Conservation (phyloP, 2,797 vertebrate species). For the Sebastes nivosus region DNA sequence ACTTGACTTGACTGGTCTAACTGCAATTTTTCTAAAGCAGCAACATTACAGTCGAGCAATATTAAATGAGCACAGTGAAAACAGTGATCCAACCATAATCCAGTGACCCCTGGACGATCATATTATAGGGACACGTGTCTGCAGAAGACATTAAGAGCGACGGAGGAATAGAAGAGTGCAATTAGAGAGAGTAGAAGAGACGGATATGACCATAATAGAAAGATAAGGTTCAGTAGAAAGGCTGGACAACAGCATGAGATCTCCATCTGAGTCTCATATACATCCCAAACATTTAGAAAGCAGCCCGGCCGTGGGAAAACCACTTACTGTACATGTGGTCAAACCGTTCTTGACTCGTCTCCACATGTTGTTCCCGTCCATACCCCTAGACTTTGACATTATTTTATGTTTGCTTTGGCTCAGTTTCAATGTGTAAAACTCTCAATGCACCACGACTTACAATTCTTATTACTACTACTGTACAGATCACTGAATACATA, state of each 20-base stretch:
- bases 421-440: background rate
- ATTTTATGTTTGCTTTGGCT: background rate
- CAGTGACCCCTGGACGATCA: background rate
- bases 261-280: constrained; percentile 4
- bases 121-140: background rate
- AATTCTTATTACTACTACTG: background rate
- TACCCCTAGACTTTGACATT: background rate
- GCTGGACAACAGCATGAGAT: background rate
- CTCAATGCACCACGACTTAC: background rate
- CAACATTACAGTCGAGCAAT: background rate
- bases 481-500: background rate
- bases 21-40: background rate
- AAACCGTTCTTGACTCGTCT: background rate
- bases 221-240: background rate
- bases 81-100: background rate
- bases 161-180: background rate
- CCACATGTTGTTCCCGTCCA: background rate
- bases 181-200: background rate
- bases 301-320: constrained; percentile 1
- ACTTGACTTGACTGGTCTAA: background rate
- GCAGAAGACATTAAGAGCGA: background rate
- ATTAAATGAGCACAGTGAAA: background rate
- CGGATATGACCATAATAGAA: background rate
- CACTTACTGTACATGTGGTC: background rate
- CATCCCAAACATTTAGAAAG: background rate